Conservation (phyloP, 2,888 invertebrate genomes). For the Lucinisca nassula region DNA sequence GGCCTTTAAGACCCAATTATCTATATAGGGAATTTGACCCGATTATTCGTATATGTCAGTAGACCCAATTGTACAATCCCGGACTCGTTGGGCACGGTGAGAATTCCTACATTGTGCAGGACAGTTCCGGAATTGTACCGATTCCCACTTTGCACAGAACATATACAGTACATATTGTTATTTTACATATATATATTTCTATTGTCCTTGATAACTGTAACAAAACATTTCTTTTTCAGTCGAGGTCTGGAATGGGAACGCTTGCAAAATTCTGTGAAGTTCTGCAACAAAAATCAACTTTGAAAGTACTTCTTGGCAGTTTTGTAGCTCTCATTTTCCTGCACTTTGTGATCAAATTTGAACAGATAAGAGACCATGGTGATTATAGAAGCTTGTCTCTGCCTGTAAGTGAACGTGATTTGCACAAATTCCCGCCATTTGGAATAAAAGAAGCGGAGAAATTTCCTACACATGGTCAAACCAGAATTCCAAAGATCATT, state of each 20-base stretch:
- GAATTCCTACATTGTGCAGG: too few relatives aligned
- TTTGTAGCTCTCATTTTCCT: slow-evolving; percentile 61
- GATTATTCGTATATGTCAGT: too few relatives aligned
- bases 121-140: too few relatives aligned
- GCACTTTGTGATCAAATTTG: slow-evolving; percentile 79
- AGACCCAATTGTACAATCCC: too few relatives aligned
- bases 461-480: slow-evolving; percentile 72
- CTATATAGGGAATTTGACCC: too few relatives aligned
- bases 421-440: slow-evolving; percentile 52
- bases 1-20: too few relatives aligned
- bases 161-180: too few relatives aligned
- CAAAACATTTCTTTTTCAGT: neutral
- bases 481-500: slow-evolving; percentile 80
- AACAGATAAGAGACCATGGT: slow-evolving; percentile 77
- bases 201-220: too few relatives aligned
- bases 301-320: slow-evolving; percentile 63
- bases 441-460: slow-evolving; percentile 69
- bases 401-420: slow-evolving; percentile 63
- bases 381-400: slow-evolving; percentile 76
- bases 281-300: slow-evolving; percentile 45
- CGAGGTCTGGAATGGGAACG: neutral
- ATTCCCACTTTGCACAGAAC: too few relatives aligned
- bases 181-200: too few relatives aligned
- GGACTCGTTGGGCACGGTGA: too few relatives aligned
- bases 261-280: slow-evolving; percentile 33